Percentiles rank a stretch among this genome's conserved stretches.
phyloP scores from a whole-genome alignment of 2,113 vertebrate genomes.

The Oryctolagus cuniculus region DNA sequence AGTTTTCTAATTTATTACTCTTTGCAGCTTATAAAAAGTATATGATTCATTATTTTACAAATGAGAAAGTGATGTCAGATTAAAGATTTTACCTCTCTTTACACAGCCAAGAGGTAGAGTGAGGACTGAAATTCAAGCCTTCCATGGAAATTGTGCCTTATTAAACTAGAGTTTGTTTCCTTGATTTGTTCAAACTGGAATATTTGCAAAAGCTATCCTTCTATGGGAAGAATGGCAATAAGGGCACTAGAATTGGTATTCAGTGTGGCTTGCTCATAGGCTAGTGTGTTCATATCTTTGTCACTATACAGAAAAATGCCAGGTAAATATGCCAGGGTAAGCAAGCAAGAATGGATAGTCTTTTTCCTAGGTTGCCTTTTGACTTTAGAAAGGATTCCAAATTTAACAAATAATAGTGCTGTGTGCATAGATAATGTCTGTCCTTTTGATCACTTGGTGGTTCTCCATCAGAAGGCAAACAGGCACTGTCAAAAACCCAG shows the following conservation, averaged over 20 bases:
- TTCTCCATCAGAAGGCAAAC: background rate
- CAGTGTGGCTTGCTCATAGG: background rate
- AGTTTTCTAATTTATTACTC: conserved; percentile 16
- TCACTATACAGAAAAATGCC: background rate
- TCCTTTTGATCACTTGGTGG: background rate
- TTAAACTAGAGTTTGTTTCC: background rate
- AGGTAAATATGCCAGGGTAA: background rate
- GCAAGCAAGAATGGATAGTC: background rate
- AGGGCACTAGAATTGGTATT: background rate
- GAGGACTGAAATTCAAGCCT: background rate
- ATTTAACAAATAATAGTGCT: background rate
- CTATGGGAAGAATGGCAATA: background rate
- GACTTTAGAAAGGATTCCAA: conserved; percentile 12
- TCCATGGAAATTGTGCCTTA: conserved; percentile 5
- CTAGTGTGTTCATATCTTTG: background rate
- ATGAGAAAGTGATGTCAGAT: background rate
- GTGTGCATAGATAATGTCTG: conserved; percentile 14
- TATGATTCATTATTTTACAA: background rate
- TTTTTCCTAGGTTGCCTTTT: background rate
- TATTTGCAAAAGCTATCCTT: background rate
- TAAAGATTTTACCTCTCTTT: conserved; percentile 2
- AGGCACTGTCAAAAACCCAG: background rate
- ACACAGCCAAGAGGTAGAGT: background rate
- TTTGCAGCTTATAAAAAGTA: background rate
- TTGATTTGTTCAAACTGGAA: background rate